Percentiles rank a stretch among this genome's conserved stretches.
phyloP scores from a whole-genome alignment of 2,113 vertebrate genomes.

The Larimichthys polyactis region DNA sequence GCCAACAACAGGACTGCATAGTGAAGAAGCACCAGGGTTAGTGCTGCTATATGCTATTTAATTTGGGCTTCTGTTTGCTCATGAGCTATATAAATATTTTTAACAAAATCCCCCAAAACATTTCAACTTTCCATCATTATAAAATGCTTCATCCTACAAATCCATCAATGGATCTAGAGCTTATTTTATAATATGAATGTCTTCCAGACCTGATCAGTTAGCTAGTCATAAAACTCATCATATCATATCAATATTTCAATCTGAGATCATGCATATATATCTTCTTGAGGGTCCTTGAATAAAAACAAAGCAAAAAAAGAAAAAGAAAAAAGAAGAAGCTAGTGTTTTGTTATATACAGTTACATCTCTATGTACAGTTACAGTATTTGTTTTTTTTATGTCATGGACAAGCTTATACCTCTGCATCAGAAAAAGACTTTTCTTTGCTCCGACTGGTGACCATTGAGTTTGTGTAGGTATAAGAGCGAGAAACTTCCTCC shows the following conservation, averaged over 20 bases:
- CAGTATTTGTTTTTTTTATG: conserved; percentile 10
- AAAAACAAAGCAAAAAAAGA: neutral
- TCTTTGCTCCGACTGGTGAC: conserved; percentile 81
- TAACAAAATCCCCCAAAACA: neutral
- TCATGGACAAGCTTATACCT: conserved; percentile 67
- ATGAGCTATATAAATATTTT: neutral
- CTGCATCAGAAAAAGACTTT: conserved; percentile 82
- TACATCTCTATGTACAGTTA: conserved; percentile 50
- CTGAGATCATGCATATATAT: neutral
- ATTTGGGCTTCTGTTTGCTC: neutral
- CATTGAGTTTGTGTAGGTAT: conserved; percentile 82
- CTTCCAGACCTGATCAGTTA: neutral
- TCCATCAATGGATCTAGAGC: neutral
- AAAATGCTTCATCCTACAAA: neutral
- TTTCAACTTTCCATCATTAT: neutral
- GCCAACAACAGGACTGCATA: too few relatives aligned
- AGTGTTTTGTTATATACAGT: conserved; percentile 46
- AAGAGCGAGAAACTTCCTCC: conserved; percentile 81
- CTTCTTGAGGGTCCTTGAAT: neutral
- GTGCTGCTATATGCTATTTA: neutral
- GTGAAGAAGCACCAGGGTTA: neutral
- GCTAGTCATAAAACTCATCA: neutral
- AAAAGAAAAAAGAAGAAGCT: neutral
- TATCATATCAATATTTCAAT: neutral
- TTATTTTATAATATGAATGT: neutral